Conservation (phyloP, 37 sponge, comb jelly and placozoan genomes). For the Halichondria panicea region DNA sequence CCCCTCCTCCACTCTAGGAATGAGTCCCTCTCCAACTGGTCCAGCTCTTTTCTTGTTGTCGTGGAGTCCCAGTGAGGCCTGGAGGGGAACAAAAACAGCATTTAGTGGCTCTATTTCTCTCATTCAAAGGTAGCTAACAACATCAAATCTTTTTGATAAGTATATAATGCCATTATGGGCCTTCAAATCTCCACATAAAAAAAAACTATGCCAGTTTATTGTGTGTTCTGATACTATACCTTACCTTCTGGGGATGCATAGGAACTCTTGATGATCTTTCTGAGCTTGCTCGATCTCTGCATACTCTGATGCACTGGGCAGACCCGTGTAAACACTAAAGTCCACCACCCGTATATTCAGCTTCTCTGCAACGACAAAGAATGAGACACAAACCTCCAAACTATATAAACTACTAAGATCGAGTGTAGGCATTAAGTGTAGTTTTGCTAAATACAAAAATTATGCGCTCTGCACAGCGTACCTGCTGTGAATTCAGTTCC, state of each 20-base stretch:
- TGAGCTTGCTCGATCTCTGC: constrained; percentile 50
- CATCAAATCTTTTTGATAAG: neutral
- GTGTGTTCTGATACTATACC: neutral
- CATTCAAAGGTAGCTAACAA: neutral
- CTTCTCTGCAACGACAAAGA: constrained; percentile 55
- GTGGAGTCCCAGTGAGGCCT: constrained; percentile 22
- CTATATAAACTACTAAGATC: too few relatives aligned
- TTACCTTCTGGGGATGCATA: constrained; percentile 85
- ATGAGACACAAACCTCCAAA: too few relatives aligned
- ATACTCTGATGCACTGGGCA: constrained; percentile 62
- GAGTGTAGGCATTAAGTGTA: neutral
- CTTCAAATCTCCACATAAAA: neutral
- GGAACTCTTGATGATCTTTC: constrained; percentile 53
- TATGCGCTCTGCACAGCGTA: neutral
- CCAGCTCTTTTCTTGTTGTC: constrained; percentile 41
- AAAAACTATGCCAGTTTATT: neutral
- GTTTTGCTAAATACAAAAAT: neutral
- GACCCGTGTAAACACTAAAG: constrained; percentile 18
- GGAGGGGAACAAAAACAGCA: neutral
- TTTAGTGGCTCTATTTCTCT: too few relatives aligned
- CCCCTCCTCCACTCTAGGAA: constrained; percentile 65
- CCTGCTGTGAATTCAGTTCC: constrained; percentile 94
- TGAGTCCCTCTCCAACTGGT: constrained; percentile 45
- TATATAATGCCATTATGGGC: neutral
- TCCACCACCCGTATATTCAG: constrained; percentile 79